Evolutionary conservation across 2,113 vertebrate species (phyloP), one percentile per base, ranked within the genome.

Genomic region (Laticauda colubrina): DNA sequence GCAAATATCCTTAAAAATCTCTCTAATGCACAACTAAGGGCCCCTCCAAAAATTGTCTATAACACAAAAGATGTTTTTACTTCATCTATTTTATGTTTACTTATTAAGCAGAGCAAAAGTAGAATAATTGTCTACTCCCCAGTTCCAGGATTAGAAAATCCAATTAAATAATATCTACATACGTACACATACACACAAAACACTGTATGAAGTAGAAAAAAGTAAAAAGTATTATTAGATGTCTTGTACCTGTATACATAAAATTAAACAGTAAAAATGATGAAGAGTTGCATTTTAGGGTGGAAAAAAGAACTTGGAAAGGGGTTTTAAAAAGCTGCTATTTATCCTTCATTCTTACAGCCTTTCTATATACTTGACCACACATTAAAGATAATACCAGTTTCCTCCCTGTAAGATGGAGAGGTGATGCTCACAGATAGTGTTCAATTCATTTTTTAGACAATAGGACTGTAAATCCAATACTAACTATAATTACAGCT

Each of bases 311-410:
- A 85, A 89, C 15, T 56, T 57, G 11, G 39, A 56, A 85, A 24
- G 48, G 18, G 34, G 39, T 39, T 59, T 34, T 20, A 26, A 85
- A 56, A 89, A 18, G 15, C 7, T 85, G 53, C 61, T 69, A 48
- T 89, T 81, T 56, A 89, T 55, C 54, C 23, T 89, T 56, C 23
- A 51, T 86, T 86, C 75, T 51, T 85, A 48, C 55, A 85, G 69
- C 55, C 89, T 89, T 92, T 45, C 24, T 61, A 86, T 89, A 85
- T 26, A 89, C 87, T 59, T 45, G 92, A 88, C 92, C 92, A 89
- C 88, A 93, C 92, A 86, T 56, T 90, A 90, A 53, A 86, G 85
- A 61, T 75, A 90, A 81, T 43, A 89, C 59, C 29, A 86, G 92
- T 48, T 61, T 55, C 88, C 53, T 92, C 24, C 10, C 39, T 56